A percentile compares a stretch with the other conserved stretches of the same genome.
These are phyloP conservation scores for Gobio gobio DNA, from an alignment of 2,113 vertebrate species.

Conservation along the genomic window DNA sequence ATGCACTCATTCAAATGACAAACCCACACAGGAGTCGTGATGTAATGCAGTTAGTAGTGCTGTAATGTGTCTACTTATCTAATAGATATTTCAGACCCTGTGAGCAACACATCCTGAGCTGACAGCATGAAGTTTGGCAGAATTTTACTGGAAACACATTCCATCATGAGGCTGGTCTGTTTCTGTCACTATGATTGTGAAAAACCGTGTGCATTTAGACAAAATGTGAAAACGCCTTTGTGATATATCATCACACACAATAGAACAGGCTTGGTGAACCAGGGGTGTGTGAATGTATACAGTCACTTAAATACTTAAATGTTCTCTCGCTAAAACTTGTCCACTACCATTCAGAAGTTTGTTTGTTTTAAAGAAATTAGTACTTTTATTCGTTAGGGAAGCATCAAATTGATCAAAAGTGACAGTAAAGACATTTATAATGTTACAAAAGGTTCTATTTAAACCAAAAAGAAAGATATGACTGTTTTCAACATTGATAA, in stretches of 20 bases:
- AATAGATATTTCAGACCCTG: background rate
- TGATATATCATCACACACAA: slow-evolving; percentile 1
- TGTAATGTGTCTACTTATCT: background rate
- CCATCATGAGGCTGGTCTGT: background rate
- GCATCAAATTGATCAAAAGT: background rate
- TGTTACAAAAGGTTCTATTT: background rate
- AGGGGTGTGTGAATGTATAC: background rate
- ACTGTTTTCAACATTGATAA: no score
- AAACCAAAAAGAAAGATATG: background rate
- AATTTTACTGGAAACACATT: background rate
- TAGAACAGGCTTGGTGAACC: background rate
- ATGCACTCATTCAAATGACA: background rate
- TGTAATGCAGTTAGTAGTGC: slow-evolving; percentile 1
- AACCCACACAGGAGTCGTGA: background rate
- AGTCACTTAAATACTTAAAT: background rate
- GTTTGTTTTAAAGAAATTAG: background rate
- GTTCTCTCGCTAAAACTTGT: no score
- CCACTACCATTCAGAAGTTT: no score
- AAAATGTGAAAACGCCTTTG: background rate
- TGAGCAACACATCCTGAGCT: background rate
- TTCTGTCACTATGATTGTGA: background rate
- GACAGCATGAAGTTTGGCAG: background rate
- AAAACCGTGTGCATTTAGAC: background rate
- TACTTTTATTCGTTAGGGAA: background rate
- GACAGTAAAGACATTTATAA: background rate